These are phyloP conservation scores for Eleginops maclovinus DNA, from an alignment of 2,113 vertebrate genomes.

Conservation along the genomic window DNA sequence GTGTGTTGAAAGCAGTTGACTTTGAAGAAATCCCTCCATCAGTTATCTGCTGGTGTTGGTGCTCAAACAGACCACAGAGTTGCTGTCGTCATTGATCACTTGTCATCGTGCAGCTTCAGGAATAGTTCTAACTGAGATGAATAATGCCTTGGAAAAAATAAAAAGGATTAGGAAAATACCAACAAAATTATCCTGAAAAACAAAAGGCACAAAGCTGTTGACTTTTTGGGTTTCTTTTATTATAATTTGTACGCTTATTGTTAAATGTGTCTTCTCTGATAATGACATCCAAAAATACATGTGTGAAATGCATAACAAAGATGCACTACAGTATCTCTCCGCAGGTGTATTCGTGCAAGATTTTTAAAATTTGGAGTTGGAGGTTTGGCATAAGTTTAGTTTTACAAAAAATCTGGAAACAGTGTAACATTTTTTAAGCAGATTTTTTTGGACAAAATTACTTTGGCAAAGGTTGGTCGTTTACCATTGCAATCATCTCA, in stretches of 20 bases:
- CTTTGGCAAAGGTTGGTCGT: neutral
- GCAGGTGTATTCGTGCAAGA: too few species aligned
- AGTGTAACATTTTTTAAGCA: neutral
- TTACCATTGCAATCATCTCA: conserved; percentile 16
- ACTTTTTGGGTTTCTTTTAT: too few species aligned
- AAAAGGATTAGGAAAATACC: neutral
- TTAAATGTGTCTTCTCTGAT: too few species aligned
- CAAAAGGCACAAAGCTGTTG: neutral
- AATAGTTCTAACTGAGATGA: neutral
- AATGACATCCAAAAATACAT: too few species aligned
- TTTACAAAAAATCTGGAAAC: neutral
- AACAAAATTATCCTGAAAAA: neutral
- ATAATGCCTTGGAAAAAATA: neutral
- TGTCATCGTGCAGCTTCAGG: neutral
- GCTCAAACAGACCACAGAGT: neutral
- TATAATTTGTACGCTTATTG: too few species aligned
- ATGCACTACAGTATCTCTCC: too few species aligned
- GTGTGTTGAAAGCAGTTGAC: neutral
- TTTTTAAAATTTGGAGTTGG: too few species aligned
- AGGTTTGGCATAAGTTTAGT: neutral
- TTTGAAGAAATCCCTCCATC: neutral
- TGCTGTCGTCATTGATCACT: neutral
- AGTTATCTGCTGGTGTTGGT: neutral
- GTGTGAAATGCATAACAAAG: too few species aligned
- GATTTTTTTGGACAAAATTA: conserved; percentile 25